These are phyloP conservation scores for Sandelia bainsii DNA, from an alignment of 2,797 vertebrate genomes.

Conservation along the genomic window DNA sequence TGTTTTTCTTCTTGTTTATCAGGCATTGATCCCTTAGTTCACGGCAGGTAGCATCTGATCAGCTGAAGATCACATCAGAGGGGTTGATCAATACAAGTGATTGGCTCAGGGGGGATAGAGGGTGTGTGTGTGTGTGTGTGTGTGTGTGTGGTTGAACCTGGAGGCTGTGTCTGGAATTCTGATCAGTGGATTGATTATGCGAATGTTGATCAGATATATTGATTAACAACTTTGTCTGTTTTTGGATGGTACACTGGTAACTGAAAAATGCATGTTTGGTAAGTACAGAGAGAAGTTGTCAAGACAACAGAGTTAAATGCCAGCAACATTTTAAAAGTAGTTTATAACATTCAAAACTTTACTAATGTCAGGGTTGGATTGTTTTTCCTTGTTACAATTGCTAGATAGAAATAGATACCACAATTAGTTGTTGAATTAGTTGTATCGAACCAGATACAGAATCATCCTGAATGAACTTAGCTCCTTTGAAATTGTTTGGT, in stretches of 20 bases:
- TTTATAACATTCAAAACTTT: too few relatives aligned
- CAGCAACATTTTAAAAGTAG: too few relatives aligned
- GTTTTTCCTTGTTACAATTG: too few relatives aligned
- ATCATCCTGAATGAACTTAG: neutral
- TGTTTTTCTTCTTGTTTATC: slow-evolving; percentile 85
- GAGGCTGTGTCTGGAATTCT: slow-evolving; percentile 78
- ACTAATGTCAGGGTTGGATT: too few relatives aligned
- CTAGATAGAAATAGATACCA: neutral
- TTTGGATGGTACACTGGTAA: slow-evolving; percentile 45
- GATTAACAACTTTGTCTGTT: slow-evolving; percentile 69
- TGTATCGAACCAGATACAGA: neutral
- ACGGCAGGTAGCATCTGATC: slow-evolving; percentile 83
- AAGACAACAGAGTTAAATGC: neutral
- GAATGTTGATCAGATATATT: slow-evolving; percentile 77
- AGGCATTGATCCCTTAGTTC: slow-evolving; percentile 80
- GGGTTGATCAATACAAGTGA: slow-evolving; percentile 80
- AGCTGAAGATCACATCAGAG: slow-evolving; percentile 82
- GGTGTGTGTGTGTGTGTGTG: slow-evolving; percentile 20
- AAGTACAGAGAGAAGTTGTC: slow-evolving; percentile 23
- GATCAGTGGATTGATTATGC: slow-evolving; percentile 79
- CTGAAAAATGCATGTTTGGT: slow-evolving; percentile 37
- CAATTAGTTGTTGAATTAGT: too few relatives aligned
- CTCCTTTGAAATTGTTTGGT: neutral
- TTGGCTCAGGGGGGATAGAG: slow-evolving; percentile 66
- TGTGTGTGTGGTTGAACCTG: slow-evolving; percentile 51